Conservation (phyloP, 2,797 vertebrate genomes). For the Pampus argenteus region DNA sequence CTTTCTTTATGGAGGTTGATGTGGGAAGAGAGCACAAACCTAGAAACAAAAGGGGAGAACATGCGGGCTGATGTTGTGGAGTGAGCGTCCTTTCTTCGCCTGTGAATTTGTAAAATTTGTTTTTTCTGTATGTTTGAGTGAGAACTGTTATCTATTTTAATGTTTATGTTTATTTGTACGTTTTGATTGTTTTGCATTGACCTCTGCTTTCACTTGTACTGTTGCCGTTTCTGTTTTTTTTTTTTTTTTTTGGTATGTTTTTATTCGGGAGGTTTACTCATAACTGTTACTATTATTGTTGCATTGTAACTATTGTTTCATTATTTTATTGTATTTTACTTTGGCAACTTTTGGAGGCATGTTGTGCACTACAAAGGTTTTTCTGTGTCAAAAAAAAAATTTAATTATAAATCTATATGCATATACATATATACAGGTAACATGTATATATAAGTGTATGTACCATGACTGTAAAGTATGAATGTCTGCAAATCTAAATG, state of each 20-base stretch:
- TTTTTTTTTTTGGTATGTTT: constrained; percentile 61
- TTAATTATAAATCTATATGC: constrained; percentile 77
- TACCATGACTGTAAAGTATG: constrained; percentile 87
- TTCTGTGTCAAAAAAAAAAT: constrained; percentile 75
- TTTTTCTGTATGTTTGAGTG: constrained; percentile 78
- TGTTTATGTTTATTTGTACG: constrained; percentile 72
- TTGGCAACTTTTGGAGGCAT: constrained; percentile 87
- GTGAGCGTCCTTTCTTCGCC: constrained; percentile 80
- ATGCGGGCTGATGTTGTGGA: constrained; percentile 70
- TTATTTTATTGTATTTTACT: constrained; percentile 83
- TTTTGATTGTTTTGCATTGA: constrained; percentile 76
- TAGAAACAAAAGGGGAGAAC: constrained; percentile 64
- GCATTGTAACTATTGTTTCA: constrained; percentile 76
- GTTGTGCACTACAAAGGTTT: constrained; percentile 85
- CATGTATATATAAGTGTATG: constrained; percentile 81
- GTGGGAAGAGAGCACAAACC: constrained; percentile 70
- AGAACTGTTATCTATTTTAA: constrained; percentile 79
- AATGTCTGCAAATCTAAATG: constrained; percentile 86
- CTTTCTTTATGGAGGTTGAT: constrained; percentile 87
- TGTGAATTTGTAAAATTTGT: constrained; percentile 87
- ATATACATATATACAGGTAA: constrained; percentile 83
- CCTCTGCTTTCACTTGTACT: constrained; percentile 81
- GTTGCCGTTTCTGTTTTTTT: constrained; percentile 74
- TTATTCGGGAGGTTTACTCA: constrained; percentile 69
- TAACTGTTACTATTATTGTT: constrained; percentile 82